Base-by-base conservation (phyloP, 1,140 invertebrate genomes). In the Charaxes varanes region DNA sequence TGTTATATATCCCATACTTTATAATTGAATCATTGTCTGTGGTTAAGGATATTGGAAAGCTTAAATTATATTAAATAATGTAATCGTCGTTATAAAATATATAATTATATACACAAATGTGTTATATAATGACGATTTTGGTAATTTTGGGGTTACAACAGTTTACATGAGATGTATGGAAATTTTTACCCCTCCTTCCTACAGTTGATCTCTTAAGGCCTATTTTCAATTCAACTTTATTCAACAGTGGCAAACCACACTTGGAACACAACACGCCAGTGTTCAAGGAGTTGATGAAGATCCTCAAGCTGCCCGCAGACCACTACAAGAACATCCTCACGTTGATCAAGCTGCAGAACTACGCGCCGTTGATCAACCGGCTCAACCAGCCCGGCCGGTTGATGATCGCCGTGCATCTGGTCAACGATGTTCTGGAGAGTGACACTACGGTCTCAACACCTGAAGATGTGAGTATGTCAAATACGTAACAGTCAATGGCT, bases 301-400 rank as follows among this genome's bases (percentile, higher is more conserved):
- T 99, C 30, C 88, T 99, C 67, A 96, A 97, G 79, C 93, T 99
- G 30, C 97, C 97, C 4, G 88, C 97, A 7, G 96, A 99, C 66
- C 92, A 94, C 63, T 99, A 98, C 73, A 97, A 96, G 71, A 94
- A 98, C 74, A 90, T 98, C 6, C 85, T 98, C 11, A 94, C 92
- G 0, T 88, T 99, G 1, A 87, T 97, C 18, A 87, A 92, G 56
- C 77, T 98, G 35, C 88, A 93, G 56, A 90, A 97, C 83, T 99
- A 94, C 66, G 90, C 91, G 4, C 91, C 91, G 2, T 81, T 99
- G 5, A 89, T 99, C 53, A 89, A 93, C 14, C 93, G 94, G 62
- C 92, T 99, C 64, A 96, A 98, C 81, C 96, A 94, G 53, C 89
- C 91, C 22, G 97, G 96, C 0, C 84, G 96, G 37, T 95, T 96